These are phyloP conservation scores for Tetrax tetrax DNA, from an alignment of 2,113 vertebrate species.

Conservation along the genomic window DNA sequence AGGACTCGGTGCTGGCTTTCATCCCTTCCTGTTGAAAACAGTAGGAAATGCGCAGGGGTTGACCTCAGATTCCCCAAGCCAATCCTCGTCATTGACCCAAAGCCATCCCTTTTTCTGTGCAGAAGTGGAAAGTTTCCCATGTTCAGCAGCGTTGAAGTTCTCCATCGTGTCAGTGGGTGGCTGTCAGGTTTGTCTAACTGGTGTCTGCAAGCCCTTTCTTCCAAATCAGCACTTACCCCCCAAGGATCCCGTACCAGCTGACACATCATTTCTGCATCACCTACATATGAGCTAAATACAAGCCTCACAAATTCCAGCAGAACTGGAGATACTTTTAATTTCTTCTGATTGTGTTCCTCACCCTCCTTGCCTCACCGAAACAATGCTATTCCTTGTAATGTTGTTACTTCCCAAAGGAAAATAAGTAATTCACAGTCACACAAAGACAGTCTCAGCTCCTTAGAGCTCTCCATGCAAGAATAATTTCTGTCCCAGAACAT, in stretches of 20 bases:
- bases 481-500: neutral
- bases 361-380: neutral
- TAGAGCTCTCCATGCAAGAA: neutral
- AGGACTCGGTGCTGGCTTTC: neutral
- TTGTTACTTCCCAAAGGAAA: neutral
- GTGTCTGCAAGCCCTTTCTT: neutral
- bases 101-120: neutral
- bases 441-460: neutral
- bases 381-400: neutral
- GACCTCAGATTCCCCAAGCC: neutral
- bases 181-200: neutral
- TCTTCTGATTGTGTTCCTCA: neutral
- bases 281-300: neutral
- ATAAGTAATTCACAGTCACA: neutral
- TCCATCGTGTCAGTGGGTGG: neutral
- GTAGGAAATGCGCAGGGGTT: neutral
- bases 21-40: neutral
- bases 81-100: fast-evolving
- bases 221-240: neutral
- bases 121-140: neutral
- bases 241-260: neutral
- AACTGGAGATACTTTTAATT: neutral
- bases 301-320: neutral
- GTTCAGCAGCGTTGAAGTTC: neutral
- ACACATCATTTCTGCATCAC: neutral